Base-by-base conservation (phyloP, 2,113 vertebrate genomes). In the Gobio gobio region DNA sequence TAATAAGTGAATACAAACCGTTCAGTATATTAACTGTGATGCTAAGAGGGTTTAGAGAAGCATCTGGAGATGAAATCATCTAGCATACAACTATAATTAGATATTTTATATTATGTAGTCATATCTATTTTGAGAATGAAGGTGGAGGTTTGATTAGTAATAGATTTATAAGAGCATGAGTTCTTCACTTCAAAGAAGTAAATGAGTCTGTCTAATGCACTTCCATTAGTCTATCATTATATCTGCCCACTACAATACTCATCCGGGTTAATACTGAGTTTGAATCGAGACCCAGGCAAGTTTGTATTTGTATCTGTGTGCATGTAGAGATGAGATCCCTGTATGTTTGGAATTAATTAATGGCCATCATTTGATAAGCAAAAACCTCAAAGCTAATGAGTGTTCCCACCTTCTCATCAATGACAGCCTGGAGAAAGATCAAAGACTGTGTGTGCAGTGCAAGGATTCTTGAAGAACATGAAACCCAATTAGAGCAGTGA, bases 171-270 rank as follows among this genome's bases (percentile, higher is more conserved):
- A 70, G 79, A 89, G 80, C 12, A 78, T 83, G 82, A 89, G 86
- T 85, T 90, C 59, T 86, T 87, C 70, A 90, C 90, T 91, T 93
- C 87, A 93, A 92, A 91, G 22, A 26, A 87, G 68, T 83, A 87
- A 91, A 90, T 91, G 88, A 88, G 33, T 78, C 77, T n/a, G 75
- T 78, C 7, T 61, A 61, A 24, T 45, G 56, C 40, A 18, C 12
- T 24, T n/a, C 36, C 22, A 61, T 43, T 8, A 78, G 20, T 24
- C 20, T 78, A 59, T 43, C 3, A 49, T 74, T 49, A 74, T 74
- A 76, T 76, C 74, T 54, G 47, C 49, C 47, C 74, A 51, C 49
- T 76, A 22, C 16, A 20, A 51, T n/a, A 13, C 4, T 72, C 20
- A 72, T 43, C 22, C 9, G 68, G 4, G 20, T 72, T n/a, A 72